Base-by-base conservation (phyloP, 2,113 vertebrate genomes). In the Halichoeres trimaculatus region DNA sequence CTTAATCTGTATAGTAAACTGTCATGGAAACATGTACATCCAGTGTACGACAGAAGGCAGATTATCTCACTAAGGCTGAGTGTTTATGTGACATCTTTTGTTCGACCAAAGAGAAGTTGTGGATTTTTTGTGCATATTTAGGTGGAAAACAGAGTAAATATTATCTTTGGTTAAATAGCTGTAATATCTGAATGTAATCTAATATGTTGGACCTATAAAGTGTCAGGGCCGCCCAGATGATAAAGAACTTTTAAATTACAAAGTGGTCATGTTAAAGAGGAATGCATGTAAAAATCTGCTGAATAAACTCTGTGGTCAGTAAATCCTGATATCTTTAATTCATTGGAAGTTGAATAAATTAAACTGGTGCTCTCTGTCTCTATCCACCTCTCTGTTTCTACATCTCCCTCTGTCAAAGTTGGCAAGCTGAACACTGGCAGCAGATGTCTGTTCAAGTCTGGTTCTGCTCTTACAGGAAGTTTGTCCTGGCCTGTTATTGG, bases 111-210 rank as follows among this genome's bases (percentile, higher is more conserved):
- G 90, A 91, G 16, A 78, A 63, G 40, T 69, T 8, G 69, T 87
- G 83, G 76, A 58, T 85, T 86, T 86, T 75, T 83, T 93, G 89
- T 95, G 93, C 73, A 93, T 94, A 94, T 60, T 90, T 94, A 90
- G 92, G 86, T 76, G 77, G 76, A 38, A 57, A 78, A 80, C 58
- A 62, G 57, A 87, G 71, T 84, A 77, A 69, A 75, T 70, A 84
- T 74, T 59, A 80, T 24, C 70, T 88, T 80, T 70, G 77, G 70
- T 83, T 73, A 45, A 83, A 80, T 89, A 84, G 74, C 67, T 74
- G 62, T 89, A 70, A 80, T 76, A 81, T 78, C 80, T 90, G 90
- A 91, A 90, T 93, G 90, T 93, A 90, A 76, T 85, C 64, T 12
- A 73, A 85, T 77, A 83, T 67, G 77, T 70, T 90, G 90, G 89